These are phyloP conservation scores for Dicrurus megarhynchus DNA, from an alignment of 2,113 vertebrate species.

Conservation along the genomic window DNA sequence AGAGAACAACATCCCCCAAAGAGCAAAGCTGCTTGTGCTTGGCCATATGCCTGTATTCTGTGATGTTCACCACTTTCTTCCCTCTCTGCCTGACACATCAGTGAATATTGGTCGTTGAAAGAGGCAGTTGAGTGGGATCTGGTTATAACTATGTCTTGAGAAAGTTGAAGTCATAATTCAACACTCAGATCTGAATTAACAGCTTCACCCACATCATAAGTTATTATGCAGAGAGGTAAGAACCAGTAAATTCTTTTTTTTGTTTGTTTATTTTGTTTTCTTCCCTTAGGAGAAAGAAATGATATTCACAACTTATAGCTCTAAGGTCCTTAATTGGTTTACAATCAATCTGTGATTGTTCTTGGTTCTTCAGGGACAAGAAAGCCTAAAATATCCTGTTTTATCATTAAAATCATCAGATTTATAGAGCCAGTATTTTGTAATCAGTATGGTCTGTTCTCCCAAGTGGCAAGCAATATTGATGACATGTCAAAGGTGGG, in stretches of 20 bases:
- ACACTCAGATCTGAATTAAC: not conserved
- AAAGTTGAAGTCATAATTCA: not conserved
- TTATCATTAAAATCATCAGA: constrained; percentile 43
- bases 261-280: not conserved
- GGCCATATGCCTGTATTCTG: not conserved
- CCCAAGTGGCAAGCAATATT: not conserved
- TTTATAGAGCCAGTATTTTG: constrained; percentile 12
- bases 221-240: not conserved
- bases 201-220: not conserved
- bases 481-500: not conserved
- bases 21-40: not conserved
- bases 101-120: not conserved
- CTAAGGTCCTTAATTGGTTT: constrained; percentile 14
- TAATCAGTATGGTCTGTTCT: not conserved
- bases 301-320: not conserved
- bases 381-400: constrained; percentile 14
- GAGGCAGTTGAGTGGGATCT: not conserved
- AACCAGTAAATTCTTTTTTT: not conserved
- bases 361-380: constrained; percentile 8
- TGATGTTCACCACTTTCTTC: not conserved
- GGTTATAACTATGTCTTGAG: not conserved
- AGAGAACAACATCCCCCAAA: not conserved
- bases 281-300: not conserved
- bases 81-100: not conserved
- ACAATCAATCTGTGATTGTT: constrained; percentile 32